Conservation (phyloP, 2,113 vertebrate genomes). For the Solea solea region DNA sequence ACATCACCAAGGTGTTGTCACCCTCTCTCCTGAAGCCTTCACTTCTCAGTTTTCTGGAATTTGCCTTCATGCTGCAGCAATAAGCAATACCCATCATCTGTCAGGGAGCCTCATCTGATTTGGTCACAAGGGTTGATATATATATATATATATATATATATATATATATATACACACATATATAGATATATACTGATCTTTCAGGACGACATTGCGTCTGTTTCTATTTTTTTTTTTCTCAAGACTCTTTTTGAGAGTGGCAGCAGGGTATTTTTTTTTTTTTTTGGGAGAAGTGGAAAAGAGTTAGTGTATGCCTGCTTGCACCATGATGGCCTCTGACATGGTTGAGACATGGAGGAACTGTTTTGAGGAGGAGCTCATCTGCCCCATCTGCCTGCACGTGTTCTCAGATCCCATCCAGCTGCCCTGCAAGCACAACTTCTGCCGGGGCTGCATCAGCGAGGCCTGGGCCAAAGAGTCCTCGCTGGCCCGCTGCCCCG, state of each 20-base stretch:
- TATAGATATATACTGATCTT: conserved; percentile 41
- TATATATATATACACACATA: conserved; percentile 3
- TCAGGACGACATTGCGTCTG: conserved; percentile 33
- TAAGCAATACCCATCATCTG: conserved; percentile 69
- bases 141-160: not conserved
- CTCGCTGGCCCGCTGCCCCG: conserved; percentile 93
- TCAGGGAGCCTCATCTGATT: conserved; percentile 58
- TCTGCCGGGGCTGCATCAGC: conserved; percentile 97
- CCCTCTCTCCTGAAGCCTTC: conserved; percentile 56
- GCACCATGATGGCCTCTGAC: conserved; percentile 75
- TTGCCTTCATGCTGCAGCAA: conserved; percentile 72
- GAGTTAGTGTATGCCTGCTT: conserved; percentile 65
- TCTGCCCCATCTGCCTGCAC: conserved; percentile 98
- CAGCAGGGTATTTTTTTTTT: not conserved
- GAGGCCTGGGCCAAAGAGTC: conserved; percentile 99
- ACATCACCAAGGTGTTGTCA: conserved; percentile 71
- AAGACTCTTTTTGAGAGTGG: conserved; percentile 40
- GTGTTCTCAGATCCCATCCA: conserved; percentile 99
- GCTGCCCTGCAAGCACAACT: conserved; percentile 99
- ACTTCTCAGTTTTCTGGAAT: conserved; percentile 60
- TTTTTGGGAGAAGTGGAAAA: conserved; percentile 19
- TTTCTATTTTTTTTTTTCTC: conserved; percentile 26
- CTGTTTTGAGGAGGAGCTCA: conserved; percentile 99
- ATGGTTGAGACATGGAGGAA: conserved; percentile 99
- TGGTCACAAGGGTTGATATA: conserved; percentile 41